Evolutionary conservation across 2,888 invertebrate species (phyloP).

Genomic region (Neuroscelio doddi): DNA sequence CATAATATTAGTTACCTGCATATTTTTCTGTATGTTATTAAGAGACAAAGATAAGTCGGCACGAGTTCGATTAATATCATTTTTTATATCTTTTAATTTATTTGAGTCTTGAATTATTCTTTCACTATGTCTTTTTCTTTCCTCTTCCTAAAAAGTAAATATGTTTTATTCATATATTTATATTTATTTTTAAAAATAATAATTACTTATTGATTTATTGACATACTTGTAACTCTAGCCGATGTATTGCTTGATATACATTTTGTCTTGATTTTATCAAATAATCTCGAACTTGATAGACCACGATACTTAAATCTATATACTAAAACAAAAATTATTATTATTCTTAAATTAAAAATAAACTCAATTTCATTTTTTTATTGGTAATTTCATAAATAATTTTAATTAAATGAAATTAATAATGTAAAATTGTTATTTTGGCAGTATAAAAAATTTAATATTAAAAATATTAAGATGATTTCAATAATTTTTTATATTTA

Average conservation of each 20-base stretch:
- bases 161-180: slow-evolving; percentile 5
- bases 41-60: slow-evolving; percentile 50
- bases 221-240: slow-evolving; percentile 61
- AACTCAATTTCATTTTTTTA: too few species aligned
- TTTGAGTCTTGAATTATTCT: slow-evolving; percentile 55
- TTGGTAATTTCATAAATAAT: too few species aligned
- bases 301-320: slow-evolving; percentile 53
- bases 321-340: too few species aligned
- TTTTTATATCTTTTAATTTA: slow-evolving; percentile 64
- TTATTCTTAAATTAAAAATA: too few species aligned
- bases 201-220: too few species aligned
- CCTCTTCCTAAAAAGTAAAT: slow-evolving; percentile 56
- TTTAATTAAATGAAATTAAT: too few species aligned
- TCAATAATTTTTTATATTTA: slow-evolving; percentile 1
- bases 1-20: slow-evolving; percentile 39
- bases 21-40: slow-evolving; percentile 49
- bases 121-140: slow-evolving; percentile 55
- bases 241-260: slow-evolving; percentile 54
- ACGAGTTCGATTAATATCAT: slow-evolving; percentile 62
- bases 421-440: too few species aligned
- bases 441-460: background rate
- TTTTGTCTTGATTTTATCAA: slow-evolving; percentile 56
- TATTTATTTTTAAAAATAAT: slow-evolving; percentile 1
- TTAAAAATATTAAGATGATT: background rate
- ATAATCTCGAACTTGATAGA: slow-evolving; percentile 56